Base-by-base conservation (phyloP, 2,797 vertebrate genomes). In the Podarcis lilfordi region DNA sequence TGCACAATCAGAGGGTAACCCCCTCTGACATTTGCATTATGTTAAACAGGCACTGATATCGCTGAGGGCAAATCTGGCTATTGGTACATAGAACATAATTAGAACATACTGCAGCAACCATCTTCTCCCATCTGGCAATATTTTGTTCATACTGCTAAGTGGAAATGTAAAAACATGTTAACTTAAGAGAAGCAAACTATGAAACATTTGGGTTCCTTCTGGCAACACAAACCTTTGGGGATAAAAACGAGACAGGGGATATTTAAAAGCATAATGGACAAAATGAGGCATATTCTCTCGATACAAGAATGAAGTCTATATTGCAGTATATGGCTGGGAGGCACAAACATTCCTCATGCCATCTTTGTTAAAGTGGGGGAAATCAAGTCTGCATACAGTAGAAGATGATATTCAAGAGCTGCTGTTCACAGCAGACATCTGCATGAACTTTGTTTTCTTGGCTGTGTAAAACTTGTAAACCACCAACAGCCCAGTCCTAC, bases 121-220 rank as follows among this genome's bases (percentile, higher is more conserved):
- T 82, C 13, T 84, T 89, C 50, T 80, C 68, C 82, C 29, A 79
- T 86, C 79, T 81, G 87, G 13, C 15, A 13, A 50, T 85, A 80
- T 74, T 78, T 74, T 81, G 25, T 88, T 89, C 77, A 59, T 84
- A 76, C 50, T 35, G 29, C 32, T 13, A 37, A 77, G 35, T 80
- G 74, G 59, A 85, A 87, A 61, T 32, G 82, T 72, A 85, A 82
- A 85, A 72, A 76, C 69, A 64, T 50, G 13, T 72, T 77, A 59
- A 25, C 5, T 75, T 77, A 79, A 74, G 35, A 40, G 1, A 59
- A 11, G 72, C 4, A 87, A 80, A 66, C 8, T 74, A 69, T 80
- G 69, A 85, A 89, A 89, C 69, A 55, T 80, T 80, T 84, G 43
- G 43, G 13, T 35, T 85, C 79, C 29, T 83, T 79, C 37, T 84